Conservation (phyloP, 2,113 vertebrate genomes). For the Mesocricetus auratus region DNA sequence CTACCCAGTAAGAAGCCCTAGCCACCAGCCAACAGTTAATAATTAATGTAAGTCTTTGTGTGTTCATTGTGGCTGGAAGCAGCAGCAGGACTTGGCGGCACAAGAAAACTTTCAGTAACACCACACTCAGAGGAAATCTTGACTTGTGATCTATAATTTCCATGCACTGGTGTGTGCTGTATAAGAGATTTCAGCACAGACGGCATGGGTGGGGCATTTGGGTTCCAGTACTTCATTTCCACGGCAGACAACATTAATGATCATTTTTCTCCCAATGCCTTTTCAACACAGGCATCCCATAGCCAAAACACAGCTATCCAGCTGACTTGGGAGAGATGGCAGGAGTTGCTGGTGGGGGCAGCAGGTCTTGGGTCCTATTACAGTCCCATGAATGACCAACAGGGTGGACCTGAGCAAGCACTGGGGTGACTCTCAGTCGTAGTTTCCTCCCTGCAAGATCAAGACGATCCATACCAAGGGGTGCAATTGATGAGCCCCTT, state of each 20-base stretch:
- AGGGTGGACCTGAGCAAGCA: background rate
- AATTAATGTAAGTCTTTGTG: too few species aligned
- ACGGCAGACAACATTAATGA: background rate
- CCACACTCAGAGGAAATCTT: background rate
- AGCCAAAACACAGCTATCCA: background rate
- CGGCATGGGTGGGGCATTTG: accelerated
- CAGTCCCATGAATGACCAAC: background rate
- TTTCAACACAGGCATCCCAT: background rate
- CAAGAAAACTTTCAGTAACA: too few species aligned
- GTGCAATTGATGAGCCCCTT: background rate
- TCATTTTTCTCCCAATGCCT: background rate
- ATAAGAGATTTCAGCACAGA: accelerated
- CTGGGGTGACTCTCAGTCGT: background rate
- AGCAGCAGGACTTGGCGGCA: too few species aligned
- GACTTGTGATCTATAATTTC: background rate
- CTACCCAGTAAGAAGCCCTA: too few species aligned
- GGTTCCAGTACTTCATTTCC: accelerated
- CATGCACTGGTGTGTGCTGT: accelerated
- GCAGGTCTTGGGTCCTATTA: background rate
- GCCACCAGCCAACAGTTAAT: too few species aligned
- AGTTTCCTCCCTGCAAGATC: background rate
- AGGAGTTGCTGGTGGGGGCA: background rate
- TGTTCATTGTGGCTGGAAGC: too few species aligned
- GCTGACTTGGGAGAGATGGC: background rate
- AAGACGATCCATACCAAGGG: background rate